Percentiles rank a stretch among this genome's conserved stretches.
Evolutionary conservation across 2,888 invertebrate species (phyloP).

Genomic region (Malthinus flaveolus): DNA sequence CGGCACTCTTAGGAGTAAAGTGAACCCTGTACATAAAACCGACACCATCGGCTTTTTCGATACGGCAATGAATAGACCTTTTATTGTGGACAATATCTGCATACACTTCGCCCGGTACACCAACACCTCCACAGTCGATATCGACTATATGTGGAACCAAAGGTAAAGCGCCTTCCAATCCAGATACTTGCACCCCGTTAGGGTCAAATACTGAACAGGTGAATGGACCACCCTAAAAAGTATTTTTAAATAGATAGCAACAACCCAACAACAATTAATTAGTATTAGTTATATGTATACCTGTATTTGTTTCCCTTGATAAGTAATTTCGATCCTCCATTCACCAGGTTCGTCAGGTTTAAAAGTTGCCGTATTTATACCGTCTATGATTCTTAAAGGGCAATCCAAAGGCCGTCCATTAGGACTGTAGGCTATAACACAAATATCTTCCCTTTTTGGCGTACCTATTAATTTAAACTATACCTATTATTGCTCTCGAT

Average conservation of each 20-base stretch:
- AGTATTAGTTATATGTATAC: too few species aligned
- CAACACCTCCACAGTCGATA: constrained; percentile 70
- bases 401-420: constrained; percentile 80
- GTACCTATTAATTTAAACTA: constrained; percentile 61
- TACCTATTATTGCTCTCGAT: not conserved
- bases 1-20: constrained; percentile 76
- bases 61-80: constrained; percentile 79
- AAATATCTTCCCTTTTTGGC: constrained; percentile 78
- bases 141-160: constrained; percentile 87
- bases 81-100: constrained; percentile 91
- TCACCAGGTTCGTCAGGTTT: constrained; percentile 97
- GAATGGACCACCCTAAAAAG: constrained; percentile 85
- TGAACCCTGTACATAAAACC: constrained; percentile 72
- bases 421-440: constrained; percentile 91
- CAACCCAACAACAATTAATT: not conserved
- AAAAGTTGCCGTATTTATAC: constrained; percentile 93
- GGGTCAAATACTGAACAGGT: constrained; percentile 96
- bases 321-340: constrained; percentile 95
- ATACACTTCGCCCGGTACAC: constrained; percentile 84
- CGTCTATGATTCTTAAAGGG: constrained; percentile 83
- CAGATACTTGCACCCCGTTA: constrained; percentile 81
- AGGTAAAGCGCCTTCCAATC: constrained; percentile 81
- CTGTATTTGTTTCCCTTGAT: constrained; percentile 93
- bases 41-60: constrained; percentile 75
- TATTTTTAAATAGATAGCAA: not conserved